These are phyloP conservation scores for Odontomyia ornata DNA, from an alignment of 2,888 invertebrate species.

Conservation along the genomic window DNA sequence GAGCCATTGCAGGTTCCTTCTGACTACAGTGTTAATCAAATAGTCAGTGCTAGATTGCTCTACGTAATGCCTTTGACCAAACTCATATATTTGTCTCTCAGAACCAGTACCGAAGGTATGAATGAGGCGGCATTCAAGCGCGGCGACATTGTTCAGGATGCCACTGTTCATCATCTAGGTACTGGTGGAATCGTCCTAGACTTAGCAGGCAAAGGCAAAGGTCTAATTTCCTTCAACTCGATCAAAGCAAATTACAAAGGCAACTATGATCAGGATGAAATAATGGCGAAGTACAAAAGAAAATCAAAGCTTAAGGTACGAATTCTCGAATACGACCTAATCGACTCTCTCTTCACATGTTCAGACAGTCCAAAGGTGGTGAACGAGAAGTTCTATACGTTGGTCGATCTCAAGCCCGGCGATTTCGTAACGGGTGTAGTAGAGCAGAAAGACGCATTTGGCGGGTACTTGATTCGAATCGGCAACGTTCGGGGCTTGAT, in stretches of 20 bases:
- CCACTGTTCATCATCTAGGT: slow-evolving; percentile 66
- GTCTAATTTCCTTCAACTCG: slow-evolving; percentile 59
- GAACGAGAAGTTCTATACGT: slow-evolving; percentile 67
- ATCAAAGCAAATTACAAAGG: slow-evolving; percentile 58
- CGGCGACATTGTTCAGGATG: slow-evolving; percentile 70
- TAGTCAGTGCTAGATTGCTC: slow-evolving; percentile 70
- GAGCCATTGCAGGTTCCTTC: slow-evolving; percentile 61
- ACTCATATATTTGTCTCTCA: slow-evolving; percentile 70
- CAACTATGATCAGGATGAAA: slow-evolving; percentile 62
- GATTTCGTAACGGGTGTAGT: slow-evolving; percentile 68
- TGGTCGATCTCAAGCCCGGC: slow-evolving; percentile 67
- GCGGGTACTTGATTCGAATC: slow-evolving; percentile 66
- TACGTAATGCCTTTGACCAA: slow-evolving; percentile 76
- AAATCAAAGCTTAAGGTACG: slow-evolving; percentile 67
- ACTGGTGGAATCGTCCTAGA: slow-evolving; percentile 63
- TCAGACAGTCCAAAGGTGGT: slow-evolving; percentile 70
- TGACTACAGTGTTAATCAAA: slow-evolving; percentile 63
- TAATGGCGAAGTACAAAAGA: slow-evolving; percentile 60
- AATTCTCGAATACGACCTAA: slow-evolving; percentile 72
- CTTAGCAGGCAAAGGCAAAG: slow-evolving; percentile 58
- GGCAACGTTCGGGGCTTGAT: slow-evolving; percentile 69
- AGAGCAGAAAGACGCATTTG: slow-evolving; percentile 63
- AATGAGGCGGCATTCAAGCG: slow-evolving; percentile 57
- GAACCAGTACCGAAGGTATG: slow-evolving; percentile 19
- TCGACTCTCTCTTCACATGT: slow-evolving; percentile 74